Base-by-base conservation (phyloP, 2,113 vertebrate species). In the Verasper variegatus region DNA sequence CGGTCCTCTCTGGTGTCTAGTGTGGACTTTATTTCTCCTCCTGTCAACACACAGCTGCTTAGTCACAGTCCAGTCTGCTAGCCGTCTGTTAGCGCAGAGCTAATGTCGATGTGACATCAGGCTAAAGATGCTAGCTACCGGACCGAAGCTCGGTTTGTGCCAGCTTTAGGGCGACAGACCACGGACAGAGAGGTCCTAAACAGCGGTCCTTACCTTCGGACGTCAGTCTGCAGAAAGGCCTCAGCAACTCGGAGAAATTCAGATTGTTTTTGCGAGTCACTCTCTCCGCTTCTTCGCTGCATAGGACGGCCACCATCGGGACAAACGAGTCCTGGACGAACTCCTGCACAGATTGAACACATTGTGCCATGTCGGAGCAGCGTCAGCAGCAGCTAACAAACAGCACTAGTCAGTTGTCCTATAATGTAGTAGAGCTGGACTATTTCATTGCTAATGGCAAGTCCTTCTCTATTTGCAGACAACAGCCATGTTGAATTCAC, bases 261-360 rank as follows among this genome's bases (percentile, higher is more conserved):
- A 99, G 95, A 80, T 91, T 96, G 94, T 98, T 99, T 92, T 95
- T 97, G 62, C 96, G 95, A 74, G 95, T 96, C 80, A 98, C 91
- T 76, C 89, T 92, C 91, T 98, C 97, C 80, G 97, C 97, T 86
- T 97, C 97, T 74, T 96, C 96, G 74, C 98, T 99, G 78, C 97
- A 97, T 73, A 99, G 88, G n/a, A 97, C 96, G 60, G 97, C 97
- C 78, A 99, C 96, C 94, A 96, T 97, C 42, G 98, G 98, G 49
- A 97, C 96, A 88, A 99, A 99, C 35, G 96, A 97, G 93, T 98
- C 97, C 93, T 98, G 97, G 80, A 99, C 95, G 69, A 99, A 97
- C 96, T 99, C 97, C 84, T 97, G 97, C 83, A 98, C 97, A 14
- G 97, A 97, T 87, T 98, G 97, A 21, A 97, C 95, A 66, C 97